Evolutionary conservation across 1,140 invertebrate genomes (phyloP).

Genomic region (Diorhabda carinulata): DNA sequence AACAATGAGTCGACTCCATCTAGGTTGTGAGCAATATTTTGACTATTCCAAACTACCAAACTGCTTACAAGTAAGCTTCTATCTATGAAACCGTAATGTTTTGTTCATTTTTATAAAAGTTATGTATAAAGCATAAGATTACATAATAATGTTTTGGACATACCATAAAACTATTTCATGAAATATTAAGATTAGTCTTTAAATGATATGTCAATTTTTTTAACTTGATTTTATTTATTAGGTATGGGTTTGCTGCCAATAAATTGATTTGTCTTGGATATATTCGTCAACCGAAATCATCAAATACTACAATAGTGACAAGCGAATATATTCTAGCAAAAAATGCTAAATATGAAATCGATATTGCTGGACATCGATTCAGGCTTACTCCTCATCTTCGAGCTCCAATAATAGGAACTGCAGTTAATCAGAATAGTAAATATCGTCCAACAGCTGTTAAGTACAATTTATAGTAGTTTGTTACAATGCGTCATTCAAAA

Average conservation of each 20-base stretch:
- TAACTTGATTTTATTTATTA: conserved; percentile 34
- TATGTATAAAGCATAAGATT: too few relatives aligned
- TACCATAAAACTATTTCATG: too few relatives aligned
- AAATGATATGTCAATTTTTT: too few relatives aligned
- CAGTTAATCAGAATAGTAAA: conserved; percentile 27
- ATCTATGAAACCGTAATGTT: too few relatives aligned
- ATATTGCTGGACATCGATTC: conserved; percentile 61
- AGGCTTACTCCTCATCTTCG: conserved; percentile 59
- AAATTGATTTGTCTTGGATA: conserved; percentile 65
- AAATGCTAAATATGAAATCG: conserved; percentile 61
- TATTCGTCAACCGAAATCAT: conserved; percentile 52
- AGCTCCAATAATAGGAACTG: conserved; percentile 49
- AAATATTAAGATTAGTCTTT: too few relatives aligned
- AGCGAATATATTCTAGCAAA: conserved; percentile 61
- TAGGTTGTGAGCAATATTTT: too few relatives aligned
- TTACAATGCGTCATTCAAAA: too few relatives aligned
- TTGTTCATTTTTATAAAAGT: too few relatives aligned
- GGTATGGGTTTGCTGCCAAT: conserved; percentile 62
- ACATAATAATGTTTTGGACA: too few relatives aligned
- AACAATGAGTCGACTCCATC: too few relatives aligned
- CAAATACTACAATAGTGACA: conserved; percentile 51
- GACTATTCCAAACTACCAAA: too few relatives aligned
- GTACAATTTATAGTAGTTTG: conserved; percentile 11
- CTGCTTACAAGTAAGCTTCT: too few relatives aligned
- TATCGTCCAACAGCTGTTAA: conserved; percentile 42